These are phyloP conservation scores for Troides oblongomaculatus DNA, from an alignment of 2,888 invertebrate genomes.

Conservation along the genomic window DNA sequence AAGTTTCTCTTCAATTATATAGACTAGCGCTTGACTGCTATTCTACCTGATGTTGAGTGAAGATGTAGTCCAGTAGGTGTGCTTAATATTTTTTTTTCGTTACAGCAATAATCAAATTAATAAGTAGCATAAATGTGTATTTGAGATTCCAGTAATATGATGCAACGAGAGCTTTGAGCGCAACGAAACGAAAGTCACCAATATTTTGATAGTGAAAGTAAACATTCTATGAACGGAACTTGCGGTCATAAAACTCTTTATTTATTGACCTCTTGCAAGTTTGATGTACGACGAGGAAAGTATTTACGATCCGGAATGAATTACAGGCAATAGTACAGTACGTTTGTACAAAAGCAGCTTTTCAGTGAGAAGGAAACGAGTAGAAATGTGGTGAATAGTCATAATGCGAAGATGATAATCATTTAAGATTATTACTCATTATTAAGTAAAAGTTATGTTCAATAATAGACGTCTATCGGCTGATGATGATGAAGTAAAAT, in stretches of 20 bases:
- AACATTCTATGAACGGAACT: slow-evolving; percentile 33
- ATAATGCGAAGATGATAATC: neutral
- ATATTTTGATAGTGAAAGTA: slow-evolving; percentile 50
- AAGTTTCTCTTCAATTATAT: too few relatives aligned
- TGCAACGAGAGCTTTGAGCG: slow-evolving; percentile 30
- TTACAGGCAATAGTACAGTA: slow-evolving; percentile 7
- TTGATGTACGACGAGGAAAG: slow-evolving; percentile 3
- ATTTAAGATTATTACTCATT: too few relatives aligned
- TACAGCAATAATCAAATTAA: too few relatives aligned
- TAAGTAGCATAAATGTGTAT: neutral
- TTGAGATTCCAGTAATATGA: slow-evolving; percentile 28
- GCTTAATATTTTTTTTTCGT: too few relatives aligned
- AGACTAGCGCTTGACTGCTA: too few relatives aligned
- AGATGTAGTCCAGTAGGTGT: too few relatives aligned
- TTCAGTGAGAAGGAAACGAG: neutral
- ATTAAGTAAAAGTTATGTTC: too few relatives aligned
- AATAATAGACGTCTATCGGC: too few relatives aligned
- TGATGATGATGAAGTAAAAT: too few relatives aligned
- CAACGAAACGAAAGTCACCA: slow-evolving; percentile 45
- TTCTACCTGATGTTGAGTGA: too few relatives aligned
- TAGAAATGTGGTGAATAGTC: neutral
- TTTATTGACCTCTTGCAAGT: slow-evolving; percentile 31
- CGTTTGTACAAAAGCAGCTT: neutral
- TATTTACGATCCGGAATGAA: slow-evolving; percentile 14
- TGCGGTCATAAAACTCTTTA: slow-evolving; percentile 30